phyloP scores from a whole-genome alignment of 2,888 invertebrate genomes.

The Limnephilus marmoratus region DNA sequence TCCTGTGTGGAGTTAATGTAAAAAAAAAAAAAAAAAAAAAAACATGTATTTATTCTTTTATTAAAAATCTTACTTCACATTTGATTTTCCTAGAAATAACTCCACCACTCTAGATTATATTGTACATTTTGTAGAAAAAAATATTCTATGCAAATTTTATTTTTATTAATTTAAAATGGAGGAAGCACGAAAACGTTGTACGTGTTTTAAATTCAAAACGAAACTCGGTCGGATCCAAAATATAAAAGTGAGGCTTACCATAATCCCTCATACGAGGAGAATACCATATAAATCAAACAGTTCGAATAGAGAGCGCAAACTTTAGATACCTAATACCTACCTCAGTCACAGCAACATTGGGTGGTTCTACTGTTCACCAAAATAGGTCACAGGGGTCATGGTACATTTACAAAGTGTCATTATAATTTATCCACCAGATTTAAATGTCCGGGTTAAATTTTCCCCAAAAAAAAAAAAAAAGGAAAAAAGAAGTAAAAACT shows the following conservation, averaged over 20 bases:
- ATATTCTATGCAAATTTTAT: background rate
- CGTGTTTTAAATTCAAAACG: conserved; percentile 27
- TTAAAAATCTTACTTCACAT: background rate
- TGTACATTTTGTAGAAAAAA: background rate
- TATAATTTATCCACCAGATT: too few species aligned
- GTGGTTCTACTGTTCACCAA: background rate
- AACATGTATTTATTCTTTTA: background rate
- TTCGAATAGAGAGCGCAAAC: conserved; percentile 4
- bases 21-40: too few species aligned
- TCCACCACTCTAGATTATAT: background rate
- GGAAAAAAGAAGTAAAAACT: too few species aligned
- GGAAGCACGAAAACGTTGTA: background rate
- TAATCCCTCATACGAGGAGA: conserved; percentile 8
- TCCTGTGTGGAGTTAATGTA: too few species aligned
- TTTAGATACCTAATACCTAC: background rate
- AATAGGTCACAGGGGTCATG: background rate
- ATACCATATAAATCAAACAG: conserved; percentile 23
- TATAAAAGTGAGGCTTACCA: background rate
- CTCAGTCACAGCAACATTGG: background rate
- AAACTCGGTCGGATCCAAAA: background rate
- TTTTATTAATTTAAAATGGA: background rate
- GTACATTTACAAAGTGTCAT: background rate
- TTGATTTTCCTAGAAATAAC: background rate
- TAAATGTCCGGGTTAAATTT: too few species aligned
- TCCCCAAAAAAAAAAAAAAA: too few species aligned